Percentiles rank a stretch among this genome's conserved stretches.
Evolutionary conservation across 1,140 invertebrate species (phyloP).

Genomic region (Rhopalosiphum padi): DNA sequence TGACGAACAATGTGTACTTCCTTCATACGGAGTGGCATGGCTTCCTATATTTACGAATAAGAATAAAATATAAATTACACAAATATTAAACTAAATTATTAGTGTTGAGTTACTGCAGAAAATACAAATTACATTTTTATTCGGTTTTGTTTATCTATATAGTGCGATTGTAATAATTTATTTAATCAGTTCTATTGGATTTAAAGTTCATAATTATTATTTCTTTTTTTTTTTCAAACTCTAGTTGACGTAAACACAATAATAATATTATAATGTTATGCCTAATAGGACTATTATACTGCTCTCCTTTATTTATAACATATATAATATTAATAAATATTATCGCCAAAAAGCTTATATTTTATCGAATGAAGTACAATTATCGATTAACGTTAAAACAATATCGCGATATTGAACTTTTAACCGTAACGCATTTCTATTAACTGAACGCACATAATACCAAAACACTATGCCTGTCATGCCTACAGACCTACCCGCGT

Average conservation of each 20-base stretch:
- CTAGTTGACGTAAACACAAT: neutral
- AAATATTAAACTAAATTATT: too few species aligned
- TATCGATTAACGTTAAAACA: neutral
- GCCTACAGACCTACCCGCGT: neutral
- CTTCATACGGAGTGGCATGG: conserved; percentile 86
- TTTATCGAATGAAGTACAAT: neutral
- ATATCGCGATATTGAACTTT: neutral
- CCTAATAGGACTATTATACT: too few species aligned
- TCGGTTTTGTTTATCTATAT: neutral
- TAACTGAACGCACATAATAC: too few species aligned
- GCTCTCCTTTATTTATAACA: too few species aligned
- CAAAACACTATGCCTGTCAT: too few species aligned
- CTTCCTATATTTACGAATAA: conserved; percentile 68
- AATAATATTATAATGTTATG: too few species aligned
- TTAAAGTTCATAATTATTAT: neutral
- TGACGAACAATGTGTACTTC: conserved; percentile 91
- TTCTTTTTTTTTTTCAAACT: neutral
- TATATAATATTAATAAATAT: too few species aligned
- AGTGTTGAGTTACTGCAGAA: neutral
- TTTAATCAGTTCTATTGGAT: conserved; percentile 1
- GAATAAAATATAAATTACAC: neutral
- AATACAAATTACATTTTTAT: neutral
- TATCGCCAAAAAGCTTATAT: too few species aligned
- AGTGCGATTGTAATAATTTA: neutral
- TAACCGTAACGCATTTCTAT: neutral